Conservation (phyloP, 2,888 invertebrate species). For the Tachystola acroxantha region DNA sequence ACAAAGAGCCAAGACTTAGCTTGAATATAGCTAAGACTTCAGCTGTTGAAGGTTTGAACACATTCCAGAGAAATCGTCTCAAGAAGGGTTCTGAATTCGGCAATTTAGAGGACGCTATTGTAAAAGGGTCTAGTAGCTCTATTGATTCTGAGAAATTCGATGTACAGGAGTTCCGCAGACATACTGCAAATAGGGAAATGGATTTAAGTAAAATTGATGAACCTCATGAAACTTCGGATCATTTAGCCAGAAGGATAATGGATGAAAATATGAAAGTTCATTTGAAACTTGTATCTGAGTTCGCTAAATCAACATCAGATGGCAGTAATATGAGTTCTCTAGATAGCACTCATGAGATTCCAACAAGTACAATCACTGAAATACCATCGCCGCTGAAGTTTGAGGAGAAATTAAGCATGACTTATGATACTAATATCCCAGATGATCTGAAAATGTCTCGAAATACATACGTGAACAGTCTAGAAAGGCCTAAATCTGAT, state of each 20-base stretch:
- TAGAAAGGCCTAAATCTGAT: conserved; percentile 81
- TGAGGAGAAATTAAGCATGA: conserved; percentile 63
- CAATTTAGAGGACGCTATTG: conserved; percentile 86
- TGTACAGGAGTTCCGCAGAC: conserved; percentile 32
- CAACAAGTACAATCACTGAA: conserved; percentile 32
- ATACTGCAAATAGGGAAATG: conserved; percentile 36
- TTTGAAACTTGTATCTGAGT: conserved; percentile 67
- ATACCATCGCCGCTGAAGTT: conserved; percentile 43
- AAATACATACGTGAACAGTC: conserved; percentile 77
- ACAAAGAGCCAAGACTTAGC: conserved; percentile 78
- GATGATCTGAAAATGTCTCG: conserved; percentile 82
- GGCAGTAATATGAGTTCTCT: conserved; percentile 64
- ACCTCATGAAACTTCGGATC: conserved; percentile 64
- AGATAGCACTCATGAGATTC: conserved; percentile 51
- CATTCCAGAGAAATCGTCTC: conserved; percentile 82
- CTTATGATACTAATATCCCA: conserved; percentile 79
- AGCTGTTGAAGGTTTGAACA: conserved; percentile 81
- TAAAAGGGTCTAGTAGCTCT: conserved; percentile 72
- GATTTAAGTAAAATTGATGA: conserved; percentile 44
- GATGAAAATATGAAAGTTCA: conserved; percentile 72
- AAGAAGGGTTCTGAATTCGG: conserved; percentile 88
- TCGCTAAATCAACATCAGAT: conserved; percentile 69
- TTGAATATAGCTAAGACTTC: conserved; percentile 68
- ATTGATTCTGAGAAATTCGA: conserved; percentile 61
- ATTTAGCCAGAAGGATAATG: conserved; percentile 65